Evolutionary conservation across 2,888 invertebrate species (phyloP).

Genomic region (Bhutanitis thaidina): DNA sequence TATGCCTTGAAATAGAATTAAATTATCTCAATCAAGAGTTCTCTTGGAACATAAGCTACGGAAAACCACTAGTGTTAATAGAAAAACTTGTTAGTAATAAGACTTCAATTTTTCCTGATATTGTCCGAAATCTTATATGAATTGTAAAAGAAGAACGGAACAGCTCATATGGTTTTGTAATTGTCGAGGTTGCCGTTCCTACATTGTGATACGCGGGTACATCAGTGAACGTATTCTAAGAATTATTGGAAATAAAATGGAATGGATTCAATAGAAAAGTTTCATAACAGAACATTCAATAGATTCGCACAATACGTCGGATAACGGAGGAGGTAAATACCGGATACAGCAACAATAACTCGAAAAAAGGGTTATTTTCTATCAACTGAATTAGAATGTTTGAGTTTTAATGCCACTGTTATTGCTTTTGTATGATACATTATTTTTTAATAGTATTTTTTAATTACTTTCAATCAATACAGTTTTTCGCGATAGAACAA

Average conservation of each 20-base stretch:
- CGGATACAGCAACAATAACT: conserved; percentile 2
- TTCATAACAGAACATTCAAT: conserved; percentile 17
- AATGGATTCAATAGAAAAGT: conserved; percentile 11
- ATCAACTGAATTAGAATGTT: conserved; percentile 2
- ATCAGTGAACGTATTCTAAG: conserved; percentile 5
- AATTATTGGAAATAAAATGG: conserved; percentile 11
- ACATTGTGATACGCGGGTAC: background rate
- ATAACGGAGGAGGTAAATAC: conserved; percentile 12
- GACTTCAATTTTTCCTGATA: background rate
- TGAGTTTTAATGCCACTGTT: background rate
- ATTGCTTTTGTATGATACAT: too few relatives aligned
- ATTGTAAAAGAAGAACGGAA: background rate
- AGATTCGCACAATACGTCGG: conserved; percentile 9
- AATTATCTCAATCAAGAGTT: too few relatives aligned
- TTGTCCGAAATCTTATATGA: background rate
- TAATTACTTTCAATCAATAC: too few relatives aligned
- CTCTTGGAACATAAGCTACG: too few relatives aligned
- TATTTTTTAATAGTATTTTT: too few relatives aligned
- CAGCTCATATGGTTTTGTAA: background rate
- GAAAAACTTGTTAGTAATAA: too few relatives aligned
- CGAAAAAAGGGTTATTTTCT: background rate
- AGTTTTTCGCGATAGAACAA: too few relatives aligned
- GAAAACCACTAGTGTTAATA: too few relatives aligned
- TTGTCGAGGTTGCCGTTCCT: background rate
- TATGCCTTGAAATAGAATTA: too few relatives aligned